A percentile compares a stretch with the other conserved stretches of the same genome.
phyloP scores from a whole-genome alignment of 2,888 invertebrate genomes.

The Nomada hirtipes region DNA sequence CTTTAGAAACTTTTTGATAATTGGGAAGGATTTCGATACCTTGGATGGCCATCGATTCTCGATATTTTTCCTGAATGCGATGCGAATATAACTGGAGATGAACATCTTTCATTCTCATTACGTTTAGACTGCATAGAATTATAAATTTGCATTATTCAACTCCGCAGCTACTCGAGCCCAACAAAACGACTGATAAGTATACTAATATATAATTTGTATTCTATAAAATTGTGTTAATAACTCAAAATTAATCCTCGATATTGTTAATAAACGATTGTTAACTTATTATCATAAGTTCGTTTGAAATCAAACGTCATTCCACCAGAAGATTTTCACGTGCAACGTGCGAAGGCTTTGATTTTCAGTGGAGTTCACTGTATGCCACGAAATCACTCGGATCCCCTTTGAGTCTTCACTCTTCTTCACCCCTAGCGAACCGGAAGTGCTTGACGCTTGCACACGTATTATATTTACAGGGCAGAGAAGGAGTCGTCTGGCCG shows the following conservation, averaged over 20 bases:
- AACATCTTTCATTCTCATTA: background rate
- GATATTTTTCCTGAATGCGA: constrained; percentile 22
- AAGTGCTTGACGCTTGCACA: constrained; percentile 47
- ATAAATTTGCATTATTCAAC: too few relatives aligned
- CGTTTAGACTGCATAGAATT: too few relatives aligned
- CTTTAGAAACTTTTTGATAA: too few relatives aligned
- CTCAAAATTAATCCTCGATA: too few relatives aligned
- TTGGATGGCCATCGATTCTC: background rate
- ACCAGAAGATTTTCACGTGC: background rate
- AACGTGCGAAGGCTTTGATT: background rate
- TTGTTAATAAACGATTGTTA: too few relatives aligned
- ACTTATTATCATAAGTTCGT: too few relatives aligned
- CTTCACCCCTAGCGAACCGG: constrained; percentile 32
- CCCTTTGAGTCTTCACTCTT: constrained; percentile 17
- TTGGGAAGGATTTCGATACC: too few relatives aligned
- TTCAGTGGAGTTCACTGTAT: constrained; percentile 12
- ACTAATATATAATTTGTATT: too few relatives aligned
- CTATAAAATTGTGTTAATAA: too few relatives aligned
- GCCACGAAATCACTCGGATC: constrained; percentile 13
- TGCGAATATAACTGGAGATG: background rate
- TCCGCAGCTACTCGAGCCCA: too few relatives aligned
- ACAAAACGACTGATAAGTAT: too few relatives aligned
- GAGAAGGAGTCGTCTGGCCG: constrained; percentile 24
- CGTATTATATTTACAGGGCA: constrained; percentile 19
- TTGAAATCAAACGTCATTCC: background rate